Conservation (phyloP, 1,140 invertebrate species). For the Zaprionus taronus region DNA sequence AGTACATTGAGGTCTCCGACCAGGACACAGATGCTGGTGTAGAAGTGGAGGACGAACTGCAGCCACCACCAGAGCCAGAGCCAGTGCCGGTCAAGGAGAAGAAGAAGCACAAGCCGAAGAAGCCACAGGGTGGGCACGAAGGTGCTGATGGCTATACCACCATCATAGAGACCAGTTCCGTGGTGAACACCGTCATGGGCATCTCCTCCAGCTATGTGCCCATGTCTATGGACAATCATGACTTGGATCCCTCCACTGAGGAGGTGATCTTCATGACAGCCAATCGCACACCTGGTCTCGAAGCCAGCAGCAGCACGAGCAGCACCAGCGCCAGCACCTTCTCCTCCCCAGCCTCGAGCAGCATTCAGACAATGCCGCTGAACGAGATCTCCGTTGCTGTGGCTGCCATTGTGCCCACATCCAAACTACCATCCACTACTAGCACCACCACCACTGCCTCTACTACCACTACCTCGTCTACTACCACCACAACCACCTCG, state of each 20-base stretch:
- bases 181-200: slow-evolving; percentile 70
- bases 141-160: slow-evolving; percentile 51
- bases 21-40: slow-evolving; percentile 64
- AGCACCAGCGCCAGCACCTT: slow-evolving; percentile 33
- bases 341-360: slow-evolving; percentile 43
- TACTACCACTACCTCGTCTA: slow-evolving; percentile 53
- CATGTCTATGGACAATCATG: slow-evolving; percentile 72
- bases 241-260: slow-evolving; percentile 73
- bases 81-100: slow-evolving; percentile 45
- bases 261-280: slow-evolving; percentile 80
- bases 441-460: slow-evolving; percentile 47
- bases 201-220: slow-evolving; percentile 73
- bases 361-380: slow-evolving; percentile 82
- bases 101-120: slow-evolving; percentile 74
- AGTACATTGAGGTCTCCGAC: slow-evolving; percentile 81
- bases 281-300: slow-evolving; percentile 83
- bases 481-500: slow-evolving; percentile 42
- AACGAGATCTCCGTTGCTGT: slow-evolving; percentile 17
- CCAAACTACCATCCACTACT: slow-evolving; percentile 29
- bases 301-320: slow-evolving; percentile 39
- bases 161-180: slow-evolving; percentile 73
- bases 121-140: slow-evolving; percentile 20
- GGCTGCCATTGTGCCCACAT: slow-evolving; percentile 59
- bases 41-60: slow-evolving; percentile 63
- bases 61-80: slow-evolving; percentile 38